Percentiles rank a stretch among this genome's conserved stretches.
Conservation (phyloP, 2,113 vertebrate genomes). For the Mellivora capensis region DNA sequence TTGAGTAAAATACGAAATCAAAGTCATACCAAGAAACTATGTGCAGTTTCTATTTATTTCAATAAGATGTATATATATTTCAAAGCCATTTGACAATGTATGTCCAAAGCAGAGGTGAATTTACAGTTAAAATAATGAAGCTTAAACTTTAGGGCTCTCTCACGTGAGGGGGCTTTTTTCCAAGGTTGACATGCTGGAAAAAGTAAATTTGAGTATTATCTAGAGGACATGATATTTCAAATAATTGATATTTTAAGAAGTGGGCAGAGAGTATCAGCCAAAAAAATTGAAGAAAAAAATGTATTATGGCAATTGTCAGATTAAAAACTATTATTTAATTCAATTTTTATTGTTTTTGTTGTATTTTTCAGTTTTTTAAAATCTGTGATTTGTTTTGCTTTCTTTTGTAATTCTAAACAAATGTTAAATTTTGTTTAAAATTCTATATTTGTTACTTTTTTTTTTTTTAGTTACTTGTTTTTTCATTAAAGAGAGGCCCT, state of each 20-base stretch:
- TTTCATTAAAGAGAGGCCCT: background rate
- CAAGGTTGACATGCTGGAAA: background rate
- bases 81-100: background rate
- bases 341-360: background rate
- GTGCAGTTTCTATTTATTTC: background rate
- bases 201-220: background rate
- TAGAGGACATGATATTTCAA: background rate
- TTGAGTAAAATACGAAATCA: background rate
- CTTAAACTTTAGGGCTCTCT: background rate
- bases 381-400: background rate
- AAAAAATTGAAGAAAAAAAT: background rate
- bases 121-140: background rate
- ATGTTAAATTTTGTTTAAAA: background rate
- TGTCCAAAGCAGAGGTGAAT: background rate
- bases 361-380: background rate
- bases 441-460: background rate
- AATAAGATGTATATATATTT: background rate
- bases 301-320: background rate
- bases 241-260: background rate
- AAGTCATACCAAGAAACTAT: background rate
- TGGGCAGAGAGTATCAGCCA: background rate
- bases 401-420: background rate
- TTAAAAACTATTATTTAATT: background rate
- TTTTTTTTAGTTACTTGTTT: background rate
- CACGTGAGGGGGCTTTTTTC: background rate